A percentile compares a stretch with the other conserved stretches of the same genome.
phyloP scores from a whole-genome alignment of 1,140 invertebrate species.

The Aphis gossypii region DNA sequence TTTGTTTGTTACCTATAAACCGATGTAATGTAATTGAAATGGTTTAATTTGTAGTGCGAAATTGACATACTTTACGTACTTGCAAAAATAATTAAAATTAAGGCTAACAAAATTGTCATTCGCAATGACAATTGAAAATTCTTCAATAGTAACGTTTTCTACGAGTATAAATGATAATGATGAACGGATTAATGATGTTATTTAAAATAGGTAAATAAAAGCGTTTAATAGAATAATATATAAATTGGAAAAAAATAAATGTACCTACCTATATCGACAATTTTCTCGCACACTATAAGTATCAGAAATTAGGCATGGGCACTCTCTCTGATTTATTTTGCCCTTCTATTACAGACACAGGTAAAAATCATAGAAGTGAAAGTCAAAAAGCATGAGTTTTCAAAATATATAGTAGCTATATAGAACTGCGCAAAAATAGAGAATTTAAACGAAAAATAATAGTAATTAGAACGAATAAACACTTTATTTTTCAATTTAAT shows the following conservation, averaged over 20 bases:
- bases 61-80: not conserved
- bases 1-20: not conserved
- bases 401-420: not conserved
- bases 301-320: not conserved
- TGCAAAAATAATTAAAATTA: not conserved
- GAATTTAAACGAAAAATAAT: not conserved
- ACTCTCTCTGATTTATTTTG: constrained; percentile 13
- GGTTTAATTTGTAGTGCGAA: constrained; percentile 4
- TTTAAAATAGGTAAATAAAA: not conserved
- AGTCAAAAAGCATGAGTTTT: not conserved
- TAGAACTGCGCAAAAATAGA: not conserved
- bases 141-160: not conserved
- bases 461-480: not conserved
- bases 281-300: not conserved
- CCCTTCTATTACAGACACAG: not conserved
- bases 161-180: not conserved
- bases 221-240: not conserved
- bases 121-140: not conserved
- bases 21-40: not conserved
- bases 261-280: not conserved
- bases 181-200: not conserved
- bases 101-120: not conserved
- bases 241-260: not conserved
- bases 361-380: not conserved
- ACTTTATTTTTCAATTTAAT: not conserved